These are phyloP conservation scores for Xestia ashworthii DNA, from an alignment of 2,888 invertebrate species.

Conservation along the genomic window DNA sequence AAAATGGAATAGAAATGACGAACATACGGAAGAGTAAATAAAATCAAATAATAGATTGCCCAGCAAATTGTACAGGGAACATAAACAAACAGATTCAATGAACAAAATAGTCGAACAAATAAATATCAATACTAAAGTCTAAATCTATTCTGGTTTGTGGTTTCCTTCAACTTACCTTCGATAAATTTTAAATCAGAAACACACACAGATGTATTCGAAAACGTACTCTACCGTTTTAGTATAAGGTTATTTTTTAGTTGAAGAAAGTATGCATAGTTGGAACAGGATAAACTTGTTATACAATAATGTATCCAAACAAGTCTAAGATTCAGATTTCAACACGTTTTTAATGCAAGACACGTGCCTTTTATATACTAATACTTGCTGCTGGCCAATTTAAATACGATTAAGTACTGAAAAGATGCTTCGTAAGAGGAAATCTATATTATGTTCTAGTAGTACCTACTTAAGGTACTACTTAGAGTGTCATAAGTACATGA, in stretches of 20 bases:
- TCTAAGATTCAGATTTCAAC: slow-evolving; percentile 20
- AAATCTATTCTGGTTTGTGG: slow-evolving; percentile 23
- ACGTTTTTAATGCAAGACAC: slow-evolving; percentile 2
- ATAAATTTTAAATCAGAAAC: slow-evolving; percentile 13
- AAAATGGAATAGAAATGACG: not conserved
- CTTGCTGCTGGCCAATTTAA: not conserved
- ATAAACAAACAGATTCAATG: slow-evolving; percentile 4
- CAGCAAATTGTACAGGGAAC: not conserved
- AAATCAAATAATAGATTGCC: not conserved
- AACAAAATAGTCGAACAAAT: not conserved
- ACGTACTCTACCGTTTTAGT: not conserved
- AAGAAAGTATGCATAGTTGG: not conserved
- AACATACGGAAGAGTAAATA: slow-evolving; percentile 2
- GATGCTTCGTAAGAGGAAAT: not conserved
- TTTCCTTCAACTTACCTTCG: slow-evolving; percentile 38
- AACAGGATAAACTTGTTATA: slow-evolving; percentile 44
- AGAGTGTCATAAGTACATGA: not conserved
- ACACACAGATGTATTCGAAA: slow-evolving; percentile 7
- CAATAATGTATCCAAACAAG: slow-evolving; percentile 26
- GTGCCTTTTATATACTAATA: not conserved
- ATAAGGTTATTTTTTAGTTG: slow-evolving; percentile 14
- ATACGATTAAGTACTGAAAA: not conserved
- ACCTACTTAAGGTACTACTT: not conserved
- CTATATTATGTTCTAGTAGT: not conserved
- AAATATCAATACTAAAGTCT: slow-evolving; percentile 12